Evolutionary conservation across 2,113 vertebrate genomes (phyloP).

Genomic region (Lepidothrix coronata): DNA sequence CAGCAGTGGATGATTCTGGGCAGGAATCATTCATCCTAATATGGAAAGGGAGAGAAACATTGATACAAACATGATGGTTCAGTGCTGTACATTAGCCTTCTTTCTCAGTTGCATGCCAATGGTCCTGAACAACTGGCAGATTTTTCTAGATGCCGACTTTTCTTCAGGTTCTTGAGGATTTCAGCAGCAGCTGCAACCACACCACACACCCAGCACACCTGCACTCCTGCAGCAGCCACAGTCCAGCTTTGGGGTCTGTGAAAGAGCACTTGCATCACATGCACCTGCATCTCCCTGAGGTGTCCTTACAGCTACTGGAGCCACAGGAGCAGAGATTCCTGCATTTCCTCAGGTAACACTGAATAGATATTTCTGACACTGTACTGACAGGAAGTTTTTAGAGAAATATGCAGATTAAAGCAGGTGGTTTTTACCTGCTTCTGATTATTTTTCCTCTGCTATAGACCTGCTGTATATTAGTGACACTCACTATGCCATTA

Average conservation of each 20-base stretch:
- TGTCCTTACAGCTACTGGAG: no score
- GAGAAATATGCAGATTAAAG: not conserved
- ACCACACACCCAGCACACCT: not conserved
- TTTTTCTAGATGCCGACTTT: not conserved
- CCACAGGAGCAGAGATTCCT: not conserved
- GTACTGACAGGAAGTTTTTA: not conserved
- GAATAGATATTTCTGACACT: not conserved
- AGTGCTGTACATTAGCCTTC: not conserved
- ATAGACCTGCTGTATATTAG: not conserved
- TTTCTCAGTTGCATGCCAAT: not conserved
- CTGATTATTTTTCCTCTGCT: not conserved
- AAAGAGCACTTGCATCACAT: not conserved
- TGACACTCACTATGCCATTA: not conserved
- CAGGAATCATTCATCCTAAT: not conserved
- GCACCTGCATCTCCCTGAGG: not conserved
- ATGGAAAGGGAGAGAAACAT: not conserved
- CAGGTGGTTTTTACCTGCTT: not conserved
- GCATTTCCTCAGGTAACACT: not conserved
- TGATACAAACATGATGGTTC: not conserved
- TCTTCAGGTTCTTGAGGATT: not conserved
- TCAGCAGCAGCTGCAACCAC: not conserved
- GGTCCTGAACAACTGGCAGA: not conserved
- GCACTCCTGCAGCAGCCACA: not conserved
- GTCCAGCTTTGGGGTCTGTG: not conserved
- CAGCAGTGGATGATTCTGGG: not conserved